These are phyloP conservation scores for Ciconia nigra DNA, from an alignment of 2,797 vertebrate genomes.

Conservation along the genomic window DNA sequence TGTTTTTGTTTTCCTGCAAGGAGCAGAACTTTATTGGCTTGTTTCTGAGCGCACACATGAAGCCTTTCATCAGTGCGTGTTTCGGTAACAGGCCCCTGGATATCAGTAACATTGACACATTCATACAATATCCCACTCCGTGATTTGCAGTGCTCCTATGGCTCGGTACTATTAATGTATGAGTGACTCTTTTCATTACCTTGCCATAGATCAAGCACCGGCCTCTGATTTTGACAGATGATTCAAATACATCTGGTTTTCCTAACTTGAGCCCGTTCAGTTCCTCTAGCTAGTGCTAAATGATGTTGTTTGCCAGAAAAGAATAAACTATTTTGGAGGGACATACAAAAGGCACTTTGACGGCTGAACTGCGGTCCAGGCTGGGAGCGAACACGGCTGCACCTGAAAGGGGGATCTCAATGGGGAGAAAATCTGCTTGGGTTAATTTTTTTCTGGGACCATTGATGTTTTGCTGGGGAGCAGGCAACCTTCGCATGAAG, in stretches of 20 bases:
- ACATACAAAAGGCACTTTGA: conserved; percentile 55
- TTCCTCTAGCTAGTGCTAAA: conserved; percentile 43
- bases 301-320: conserved; percentile 56
- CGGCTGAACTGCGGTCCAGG: background rate
- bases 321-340: conserved; percentile 62
- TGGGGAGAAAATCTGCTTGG: background rate
- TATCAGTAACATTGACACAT: conserved; percentile 62
- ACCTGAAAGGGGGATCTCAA: conserved; percentile 1
- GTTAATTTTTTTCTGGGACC: background rate
- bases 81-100: background rate
- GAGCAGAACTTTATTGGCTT: conserved; percentile 10
- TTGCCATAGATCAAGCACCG: conserved; percentile 55
- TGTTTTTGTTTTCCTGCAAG: conserved; percentile 56
- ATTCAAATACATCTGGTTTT: conserved; percentile 69
- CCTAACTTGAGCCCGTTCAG: conserved; percentile 22
- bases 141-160: conserved; percentile 2
- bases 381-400: background rate
- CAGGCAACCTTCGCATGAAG: background rate
- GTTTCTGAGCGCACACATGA: background rate
- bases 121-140: conserved; percentile 25
- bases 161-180: conserved; percentile 9
- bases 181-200: conserved; percentile 64
- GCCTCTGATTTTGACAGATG: conserved; percentile 58
- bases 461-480: background rate
- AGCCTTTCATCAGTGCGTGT: conserved; percentile 34